Conservation (phyloP, 2,113 vertebrate genomes). For the Scortum barcoo region DNA sequence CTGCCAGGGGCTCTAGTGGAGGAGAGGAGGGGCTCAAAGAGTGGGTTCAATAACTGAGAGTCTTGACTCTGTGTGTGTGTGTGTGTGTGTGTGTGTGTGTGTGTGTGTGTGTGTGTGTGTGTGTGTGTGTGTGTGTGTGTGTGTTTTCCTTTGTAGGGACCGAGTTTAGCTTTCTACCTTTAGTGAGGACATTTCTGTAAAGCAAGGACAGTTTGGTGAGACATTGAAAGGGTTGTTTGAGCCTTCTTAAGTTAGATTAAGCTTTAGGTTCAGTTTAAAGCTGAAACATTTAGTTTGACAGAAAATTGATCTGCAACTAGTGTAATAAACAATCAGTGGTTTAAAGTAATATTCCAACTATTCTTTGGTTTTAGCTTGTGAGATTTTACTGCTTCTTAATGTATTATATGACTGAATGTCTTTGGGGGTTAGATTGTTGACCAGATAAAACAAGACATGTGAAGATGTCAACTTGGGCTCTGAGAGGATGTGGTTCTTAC, state of each 20-base stretch:
- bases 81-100: conserved; percentile 26
- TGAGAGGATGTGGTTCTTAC: neutral
- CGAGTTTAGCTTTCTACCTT: conserved; percentile 12
- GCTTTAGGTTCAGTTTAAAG: neutral
- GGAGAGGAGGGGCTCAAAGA: conserved; percentile 54
- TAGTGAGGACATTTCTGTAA: neutral
- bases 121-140: neutral
- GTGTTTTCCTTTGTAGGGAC: conserved; percentile 12
- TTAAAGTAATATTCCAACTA: neutral
- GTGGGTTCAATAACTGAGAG: conserved; percentile 63
- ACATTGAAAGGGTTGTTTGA: neutral
- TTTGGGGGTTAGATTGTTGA: neutral
- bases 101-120: conserved; percentile 19
- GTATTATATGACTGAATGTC: neutral
- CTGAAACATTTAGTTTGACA: neutral
- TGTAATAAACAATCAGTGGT: too few relatives aligned
- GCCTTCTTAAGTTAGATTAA: neutral
- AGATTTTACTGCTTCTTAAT: neutral
- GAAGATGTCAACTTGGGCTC: neutral
- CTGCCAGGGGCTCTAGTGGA: conserved; percentile 68
- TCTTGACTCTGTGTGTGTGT: conserved; percentile 34
- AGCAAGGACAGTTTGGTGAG: neutral
- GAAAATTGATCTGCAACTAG: neutral
- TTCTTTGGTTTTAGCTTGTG: neutral
- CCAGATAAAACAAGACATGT: neutral